These are phyloP conservation scores for Artemia franciscana DNA, from an alignment of 1,140 invertebrate species.

Conservation along the genomic window DNA sequence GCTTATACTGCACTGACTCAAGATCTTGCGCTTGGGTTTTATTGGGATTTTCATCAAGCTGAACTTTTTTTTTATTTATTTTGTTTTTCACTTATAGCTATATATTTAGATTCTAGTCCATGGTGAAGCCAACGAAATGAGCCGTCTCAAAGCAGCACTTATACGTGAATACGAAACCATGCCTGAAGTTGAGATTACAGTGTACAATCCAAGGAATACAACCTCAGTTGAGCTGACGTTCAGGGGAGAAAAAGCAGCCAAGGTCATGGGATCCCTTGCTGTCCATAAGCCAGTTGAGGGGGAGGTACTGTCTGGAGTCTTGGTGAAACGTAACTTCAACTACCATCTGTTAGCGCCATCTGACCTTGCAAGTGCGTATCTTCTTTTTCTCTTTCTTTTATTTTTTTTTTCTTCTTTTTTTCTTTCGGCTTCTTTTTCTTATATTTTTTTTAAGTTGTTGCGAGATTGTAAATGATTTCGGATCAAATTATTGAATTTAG, in stretches of 20 bases:
- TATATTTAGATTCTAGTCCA: conserved; percentile 67
- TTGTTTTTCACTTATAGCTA: no score
- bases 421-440: neutral
- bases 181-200: conserved; percentile 41
- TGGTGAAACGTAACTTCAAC: conserved; percentile 95
- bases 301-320: conserved; percentile 61
- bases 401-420: neutral
- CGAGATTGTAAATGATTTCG: no score
- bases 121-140: conserved; percentile 98
- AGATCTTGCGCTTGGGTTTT: no score
- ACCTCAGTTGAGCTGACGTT: conserved; percentile 80
- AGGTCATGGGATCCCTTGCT: conserved; percentile 78
- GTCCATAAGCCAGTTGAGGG: conserved; percentile 52
- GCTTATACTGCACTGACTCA: no score
- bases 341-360: conserved; percentile 79
- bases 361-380: conserved; percentile 55
- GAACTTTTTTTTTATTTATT: no score
- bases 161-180: conserved; percentile 83
- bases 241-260: conserved; percentile 89
- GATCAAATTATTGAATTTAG: no score
- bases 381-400: conserved; percentile 2
- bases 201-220: conserved; percentile 91
- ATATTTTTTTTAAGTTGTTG: neutral
- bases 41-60: no score
- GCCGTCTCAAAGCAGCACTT: conserved; percentile 72